Evolutionary conservation across 2,113 vertebrate genomes (phyloP), one percentile per base, ranked within the genome.

Genomic region (Azemiops feae): DNA sequence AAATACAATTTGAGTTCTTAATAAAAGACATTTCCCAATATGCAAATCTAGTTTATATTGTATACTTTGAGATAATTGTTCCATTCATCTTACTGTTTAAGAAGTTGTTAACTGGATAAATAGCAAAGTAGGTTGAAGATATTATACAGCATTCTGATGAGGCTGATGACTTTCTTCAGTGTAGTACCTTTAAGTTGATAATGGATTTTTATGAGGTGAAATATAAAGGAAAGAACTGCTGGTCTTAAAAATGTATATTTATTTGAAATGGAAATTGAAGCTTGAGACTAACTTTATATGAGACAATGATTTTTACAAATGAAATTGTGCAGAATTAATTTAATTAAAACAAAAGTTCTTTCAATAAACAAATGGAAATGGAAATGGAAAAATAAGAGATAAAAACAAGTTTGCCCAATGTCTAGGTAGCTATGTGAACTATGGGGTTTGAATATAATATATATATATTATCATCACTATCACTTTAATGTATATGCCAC

Each of bases 181-280:
- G 57, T 1, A 4, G 0, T 85, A 93, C 81, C 45, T 89, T 64
- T 34, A 5, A 18, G 53, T 94, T 93, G 90, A 52, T 94, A 95
- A 95, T 91, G 6, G 57, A 89, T 85, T 92, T 93, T 94, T 88
- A 93, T 88, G 57, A 92, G 57, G 45, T 95, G 93, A 30, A 89
- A 91, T 93, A 94, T 94, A 96, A 94, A 94, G 34, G 94, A 95
- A 50, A 87, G 94, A 96, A 95, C 7, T 0, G 1, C 34, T 89
- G 14, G 89, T 96, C 90, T 95, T 96, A 2, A 2, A 93, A 93
- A 94, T 95, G 30, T 94, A 89, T 92, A 96, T 96, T 52, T 52
- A 92, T 96, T 95, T 96, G 94, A 96, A 95, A 96, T 96, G 90
- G 93, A 95, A 92, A 93, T 95, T 95, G 55, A 92, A 27, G 54